A percentile compares a stretch with the other conserved stretches of the same genome.
These are phyloP conservation scores for Nycticryphes semicollaris DNA, from an alignment of 2,113 vertebrate species.

Conservation along the genomic window DNA sequence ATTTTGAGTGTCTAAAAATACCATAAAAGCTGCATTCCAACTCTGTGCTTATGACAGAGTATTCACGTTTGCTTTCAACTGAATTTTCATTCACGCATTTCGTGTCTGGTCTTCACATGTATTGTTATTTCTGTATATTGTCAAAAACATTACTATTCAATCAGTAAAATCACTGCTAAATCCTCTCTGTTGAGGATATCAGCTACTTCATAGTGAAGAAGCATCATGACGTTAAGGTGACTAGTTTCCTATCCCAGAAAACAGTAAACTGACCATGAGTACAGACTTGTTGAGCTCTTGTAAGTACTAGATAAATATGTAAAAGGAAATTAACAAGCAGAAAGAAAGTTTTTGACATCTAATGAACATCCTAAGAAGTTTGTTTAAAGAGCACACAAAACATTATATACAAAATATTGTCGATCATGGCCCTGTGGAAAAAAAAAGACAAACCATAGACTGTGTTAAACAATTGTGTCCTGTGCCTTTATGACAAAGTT, in stretches of 20 bases:
- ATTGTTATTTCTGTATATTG: background rate
- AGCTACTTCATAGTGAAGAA: background rate
- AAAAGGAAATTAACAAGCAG: background rate
- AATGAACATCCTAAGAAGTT: background rate
- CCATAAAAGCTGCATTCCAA: background rate
- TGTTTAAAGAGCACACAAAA: background rate
- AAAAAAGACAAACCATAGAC: background rate
- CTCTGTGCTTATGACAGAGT: background rate
- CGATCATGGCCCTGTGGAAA: background rate
- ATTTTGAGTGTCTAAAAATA: background rate
- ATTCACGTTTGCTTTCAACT: background rate
- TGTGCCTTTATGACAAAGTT: background rate
- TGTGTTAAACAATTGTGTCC: background rate
- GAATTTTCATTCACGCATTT: background rate
- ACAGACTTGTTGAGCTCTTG: background rate
- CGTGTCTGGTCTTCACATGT: background rate
- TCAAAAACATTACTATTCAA: background rate
- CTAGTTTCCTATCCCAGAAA: background rate
- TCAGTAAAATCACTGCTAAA: background rate
- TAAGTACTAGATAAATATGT: background rate
- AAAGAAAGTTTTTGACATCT: background rate
- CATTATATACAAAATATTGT: background rate
- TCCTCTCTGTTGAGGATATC: background rate
- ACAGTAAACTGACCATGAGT: background rate
- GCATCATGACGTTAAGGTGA: background rate